These are phyloP conservation scores for Sebastes diploproa DNA, from an alignment of 2,797 vertebrate genomes.

Conservation along the genomic window DNA sequence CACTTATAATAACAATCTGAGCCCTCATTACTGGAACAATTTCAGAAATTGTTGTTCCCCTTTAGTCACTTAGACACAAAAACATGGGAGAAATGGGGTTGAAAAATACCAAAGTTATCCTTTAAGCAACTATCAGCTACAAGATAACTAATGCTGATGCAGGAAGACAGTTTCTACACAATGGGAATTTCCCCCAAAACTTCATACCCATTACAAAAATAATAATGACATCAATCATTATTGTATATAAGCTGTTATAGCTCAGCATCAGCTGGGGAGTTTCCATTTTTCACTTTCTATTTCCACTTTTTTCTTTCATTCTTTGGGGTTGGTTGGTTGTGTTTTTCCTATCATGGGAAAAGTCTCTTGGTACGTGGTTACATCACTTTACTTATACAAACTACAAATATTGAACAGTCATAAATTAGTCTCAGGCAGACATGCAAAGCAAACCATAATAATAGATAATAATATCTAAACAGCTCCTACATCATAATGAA, in stretches of 20 bases:
- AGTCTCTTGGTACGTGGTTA: background rate
- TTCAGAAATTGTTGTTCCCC: background rate
- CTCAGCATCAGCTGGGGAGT: background rate
- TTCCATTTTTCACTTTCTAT: background rate
- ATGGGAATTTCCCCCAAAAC: background rate
- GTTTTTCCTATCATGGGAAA: background rate
- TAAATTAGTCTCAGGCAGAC: background rate
- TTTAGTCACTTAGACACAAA: background rate
- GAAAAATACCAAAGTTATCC: background rate
- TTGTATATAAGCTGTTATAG: background rate
- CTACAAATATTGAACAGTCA: background rate
- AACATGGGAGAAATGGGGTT: background rate
- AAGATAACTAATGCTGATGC: background rate
- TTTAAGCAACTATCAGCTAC: background rate
- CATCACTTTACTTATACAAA: background rate
- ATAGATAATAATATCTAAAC: background rate
- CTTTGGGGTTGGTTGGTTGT: background rate
- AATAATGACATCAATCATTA: background rate
- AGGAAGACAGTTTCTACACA: background rate
- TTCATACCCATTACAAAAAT: background rate
- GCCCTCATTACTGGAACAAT: background rate
- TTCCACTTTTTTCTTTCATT: background rate
- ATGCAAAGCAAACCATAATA: conserved; percentile 1
- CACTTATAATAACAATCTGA: background rate
- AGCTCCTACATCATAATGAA: background rate